These are phyloP conservation scores for Ptychodera flava DNA, from an alignment of 35 echinoderm and acorn worm genomes.

Conservation along the genomic window DNA sequence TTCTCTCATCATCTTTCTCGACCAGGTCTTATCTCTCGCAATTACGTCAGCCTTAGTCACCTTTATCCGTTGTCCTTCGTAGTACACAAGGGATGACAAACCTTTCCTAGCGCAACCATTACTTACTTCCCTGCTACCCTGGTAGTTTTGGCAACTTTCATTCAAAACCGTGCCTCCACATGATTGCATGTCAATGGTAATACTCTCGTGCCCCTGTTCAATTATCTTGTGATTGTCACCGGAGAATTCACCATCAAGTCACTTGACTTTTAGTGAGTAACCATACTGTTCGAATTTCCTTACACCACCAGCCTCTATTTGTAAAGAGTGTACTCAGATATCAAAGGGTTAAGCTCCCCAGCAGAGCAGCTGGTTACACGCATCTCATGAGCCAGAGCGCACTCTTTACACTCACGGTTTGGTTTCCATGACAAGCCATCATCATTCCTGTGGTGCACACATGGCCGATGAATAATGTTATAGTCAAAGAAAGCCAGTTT, in stretches of 20 bases:
- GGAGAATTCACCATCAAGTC: not conserved
- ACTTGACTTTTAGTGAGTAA: not conserved
- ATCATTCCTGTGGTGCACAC: constrained; percentile 37
- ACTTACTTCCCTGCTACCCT: too few species aligned
- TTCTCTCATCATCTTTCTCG: not conserved
- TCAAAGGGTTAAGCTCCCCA: too few species aligned
- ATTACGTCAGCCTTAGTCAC: too few species aligned
- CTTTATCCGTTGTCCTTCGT: too few species aligned
- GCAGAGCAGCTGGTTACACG: not conserved
- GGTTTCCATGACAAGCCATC: constrained; percentile 34
- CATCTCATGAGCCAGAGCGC: not conserved
- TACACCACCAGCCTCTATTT: not conserved
- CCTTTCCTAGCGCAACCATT: too few species aligned
- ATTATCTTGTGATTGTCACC: too few species aligned
- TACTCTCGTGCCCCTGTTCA: too few species aligned
- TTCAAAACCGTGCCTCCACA: too few species aligned
- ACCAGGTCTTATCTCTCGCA: not conserved
- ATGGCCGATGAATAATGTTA: constrained; percentile 25
- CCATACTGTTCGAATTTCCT: not conserved
- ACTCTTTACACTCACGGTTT: constrained; percentile 12
- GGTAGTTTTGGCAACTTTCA: too few species aligned
- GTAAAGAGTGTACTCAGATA: not conserved
- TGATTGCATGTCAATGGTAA: too few species aligned
- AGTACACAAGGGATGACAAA: too few species aligned
- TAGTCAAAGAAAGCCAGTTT: constrained; percentile 32